Conservation (phyloP, 2,113 vertebrate species). For the Protobothrops mucrosquamatus region DNA sequence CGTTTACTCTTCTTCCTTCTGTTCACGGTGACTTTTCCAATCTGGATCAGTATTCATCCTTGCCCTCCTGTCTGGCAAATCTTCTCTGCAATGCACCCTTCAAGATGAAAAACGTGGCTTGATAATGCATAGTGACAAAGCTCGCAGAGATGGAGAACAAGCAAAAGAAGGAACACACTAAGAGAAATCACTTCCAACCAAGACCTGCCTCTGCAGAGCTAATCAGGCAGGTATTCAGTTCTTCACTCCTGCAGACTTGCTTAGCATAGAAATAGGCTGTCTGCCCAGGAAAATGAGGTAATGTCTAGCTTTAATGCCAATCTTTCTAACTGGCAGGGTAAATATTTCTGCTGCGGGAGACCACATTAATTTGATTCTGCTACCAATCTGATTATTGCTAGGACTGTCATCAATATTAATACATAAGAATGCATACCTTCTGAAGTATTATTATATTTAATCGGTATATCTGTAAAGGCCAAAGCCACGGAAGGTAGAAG, state of each 20-base stretch:
- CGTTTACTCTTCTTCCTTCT: slow-evolving; percentile 38
- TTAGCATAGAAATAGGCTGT: slow-evolving; percentile 91
- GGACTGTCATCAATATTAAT: slow-evolving; percentile 65
- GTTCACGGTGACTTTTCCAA: slow-evolving; percentile 60
- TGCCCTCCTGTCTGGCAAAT: slow-evolving; percentile 60
- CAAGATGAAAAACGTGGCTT: slow-evolving; percentile 54
- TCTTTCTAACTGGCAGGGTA: slow-evolving; percentile 86
- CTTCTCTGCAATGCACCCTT: slow-evolving; percentile 59
- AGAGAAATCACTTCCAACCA: slow-evolving; percentile 69
- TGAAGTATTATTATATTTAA: slow-evolving; percentile 23
- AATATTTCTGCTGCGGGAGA: slow-evolving; percentile 74
- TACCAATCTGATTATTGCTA: slow-evolving; percentile 68
- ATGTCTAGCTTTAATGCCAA: slow-evolving; percentile 97
- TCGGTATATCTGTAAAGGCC: slow-evolving; percentile 47
- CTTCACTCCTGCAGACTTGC: slow-evolving; percentile 86
- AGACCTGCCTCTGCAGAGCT: slow-evolving; percentile 72
- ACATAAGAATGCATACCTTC: slow-evolving; percentile 59
- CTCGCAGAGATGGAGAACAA: slow-evolving; percentile 45
- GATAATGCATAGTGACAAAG: slow-evolving; percentile 61
- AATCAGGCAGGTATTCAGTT: slow-evolving; percentile 90
- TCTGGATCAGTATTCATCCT: slow-evolving; percentile 55
- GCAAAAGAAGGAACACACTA: slow-evolving; percentile 57
- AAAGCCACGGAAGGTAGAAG: slow-evolving; percentile 27
- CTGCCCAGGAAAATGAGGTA: slow-evolving; percentile 94
- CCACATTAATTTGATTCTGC: slow-evolving; percentile 69